Conservation (phyloP, 92 coral and sea anemone species). For the Palythoa caribaeorum region DNA sequence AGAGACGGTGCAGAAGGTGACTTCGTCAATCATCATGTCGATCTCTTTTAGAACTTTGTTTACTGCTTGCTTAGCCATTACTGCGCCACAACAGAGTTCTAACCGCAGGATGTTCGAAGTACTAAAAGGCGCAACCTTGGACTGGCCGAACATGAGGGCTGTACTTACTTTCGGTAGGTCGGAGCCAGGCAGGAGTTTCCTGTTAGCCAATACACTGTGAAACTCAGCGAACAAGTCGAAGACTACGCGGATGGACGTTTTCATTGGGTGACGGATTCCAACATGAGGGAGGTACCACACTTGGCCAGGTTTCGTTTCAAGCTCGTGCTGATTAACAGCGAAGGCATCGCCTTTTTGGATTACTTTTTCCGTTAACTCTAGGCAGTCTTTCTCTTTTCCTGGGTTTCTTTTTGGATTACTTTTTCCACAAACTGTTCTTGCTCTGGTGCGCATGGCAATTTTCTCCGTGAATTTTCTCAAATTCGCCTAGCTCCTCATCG, state of each 20-base stretch:
- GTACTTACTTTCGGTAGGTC: constrained; percentile 41
- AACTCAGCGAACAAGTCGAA: constrained; percentile 44
- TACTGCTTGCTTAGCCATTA: constrained; percentile 45
- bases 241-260: neutral
- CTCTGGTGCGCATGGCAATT: neutral
- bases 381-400: constrained; percentile 23
- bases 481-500: neutral
- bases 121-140: neutral
- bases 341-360: constrained; percentile 36
- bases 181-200: constrained; percentile 43
- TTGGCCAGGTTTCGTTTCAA: constrained; percentile 12
- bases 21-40: constrained; percentile 28
- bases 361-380: constrained; percentile 27
- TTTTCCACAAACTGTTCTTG: neutral
- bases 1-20: neutral
- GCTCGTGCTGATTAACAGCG: neutral
- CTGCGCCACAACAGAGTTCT: constrained; percentile 2
- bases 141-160: constrained; percentile 29
- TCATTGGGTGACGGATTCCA: constrained; percentile 37
- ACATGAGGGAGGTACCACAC: constrained; percentile 16
- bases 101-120: constrained; percentile 39
- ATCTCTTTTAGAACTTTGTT: too few species aligned
- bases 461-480: neutral
- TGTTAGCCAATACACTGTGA: constrained; percentile 25
- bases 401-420: too few species aligned